Base-by-base conservation (phyloP, 2,113 vertebrate genomes). In the Nothoprocta perdicaria region DNA sequence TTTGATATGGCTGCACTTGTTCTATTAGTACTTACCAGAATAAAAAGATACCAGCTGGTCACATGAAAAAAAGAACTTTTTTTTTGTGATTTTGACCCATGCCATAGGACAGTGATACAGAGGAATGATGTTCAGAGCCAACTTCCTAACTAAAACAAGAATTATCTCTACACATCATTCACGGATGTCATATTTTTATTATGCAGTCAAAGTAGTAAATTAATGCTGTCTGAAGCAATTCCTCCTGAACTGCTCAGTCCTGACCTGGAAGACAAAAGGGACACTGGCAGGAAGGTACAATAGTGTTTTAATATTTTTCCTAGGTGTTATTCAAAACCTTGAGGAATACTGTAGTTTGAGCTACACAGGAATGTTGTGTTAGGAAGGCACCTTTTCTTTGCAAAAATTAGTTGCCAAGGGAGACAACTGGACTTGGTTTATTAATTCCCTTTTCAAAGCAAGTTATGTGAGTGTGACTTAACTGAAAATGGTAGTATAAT, bases 371-470 rank as follows among this genome's bases (percentile, higher is more conserved):
- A 13, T 0, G 1, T 19, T 76, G 9, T 58, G 9, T 71, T 79
- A 82, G 62, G 74, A 86, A 92, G 38, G 23, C 10, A 35, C 17
- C 1, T 89, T 73, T 94, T 88, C 61, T 71, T 67, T 67, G 18
- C 27, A 86, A 73, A 90, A 82, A 62, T 27, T 26, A 81, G 35
- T 79, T 67, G 3, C 52, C 62, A 43, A 53, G n/a, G 57, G 16
- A 94, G 69, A 88, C n/a, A 88, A 80, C 55, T 21, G 46, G 65
- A 83, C 61, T 40, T 75, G 40, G 57, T 86, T 79, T 79, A 80
- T 57, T 69, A 73, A 73, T 90, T 80, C 8, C 43, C 23, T 27
- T 57, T 90, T 90, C 4, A 35, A 89, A 82, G 50, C 40, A 92
- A 57, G 19, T 68, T 67, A 40, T 8, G 27, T 29, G 19, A 75